Evolutionary conservation across 2,888 invertebrate species (phyloP).

Genomic region (Marasmarcha lunaedactyla): DNA sequence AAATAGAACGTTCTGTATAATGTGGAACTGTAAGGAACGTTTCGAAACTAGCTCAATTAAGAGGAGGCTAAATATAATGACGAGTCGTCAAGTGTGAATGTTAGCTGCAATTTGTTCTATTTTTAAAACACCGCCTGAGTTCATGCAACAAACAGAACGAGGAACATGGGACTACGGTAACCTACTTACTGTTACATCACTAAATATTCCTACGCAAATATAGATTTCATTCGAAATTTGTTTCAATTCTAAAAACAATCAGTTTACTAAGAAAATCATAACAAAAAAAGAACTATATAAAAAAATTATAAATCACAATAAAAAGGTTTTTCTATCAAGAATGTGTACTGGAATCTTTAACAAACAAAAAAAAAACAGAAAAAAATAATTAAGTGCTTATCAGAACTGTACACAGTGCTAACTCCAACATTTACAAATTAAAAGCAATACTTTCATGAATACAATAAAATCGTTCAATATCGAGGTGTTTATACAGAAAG

Average conservation of each 20-base stretch:
- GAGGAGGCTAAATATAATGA: constrained; percentile 22
- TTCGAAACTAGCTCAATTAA: constrained; percentile 37
- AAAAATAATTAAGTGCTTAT: constrained; percentile 37
- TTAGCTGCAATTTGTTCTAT: constrained; percentile 66
- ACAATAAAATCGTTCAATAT: too few relatives aligned
- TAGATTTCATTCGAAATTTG: too few relatives aligned
- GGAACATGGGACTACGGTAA: constrained; percentile 5
- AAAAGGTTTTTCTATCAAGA: too few relatives aligned
- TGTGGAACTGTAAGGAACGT: constrained; percentile 27
- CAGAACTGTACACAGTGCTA: constrained; percentile 54
- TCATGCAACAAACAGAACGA: constrained; percentile 49
- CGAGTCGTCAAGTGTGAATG: constrained; percentile 46
- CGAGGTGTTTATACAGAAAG: neutral
- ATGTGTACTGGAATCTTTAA: too few relatives aligned
- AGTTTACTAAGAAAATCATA: constrained; percentile 6
- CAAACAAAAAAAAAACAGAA: too few relatives aligned
- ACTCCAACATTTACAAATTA: constrained; percentile 3
- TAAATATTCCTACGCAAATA: too few relatives aligned
- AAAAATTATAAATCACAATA: too few relatives aligned
- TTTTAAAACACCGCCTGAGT: constrained; percentile 42
- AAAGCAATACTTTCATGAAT: constrained; percentile 23
- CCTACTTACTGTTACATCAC: neutral
- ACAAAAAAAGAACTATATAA: too few relatives aligned
- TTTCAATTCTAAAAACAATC: constrained; percentile 15
- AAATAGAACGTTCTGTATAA: constrained; percentile 37